These are phyloP conservation scores for Exephanes ischioxanthus DNA, from an alignment of 2,888 invertebrate genomes.

Conservation along the genomic window DNA sequence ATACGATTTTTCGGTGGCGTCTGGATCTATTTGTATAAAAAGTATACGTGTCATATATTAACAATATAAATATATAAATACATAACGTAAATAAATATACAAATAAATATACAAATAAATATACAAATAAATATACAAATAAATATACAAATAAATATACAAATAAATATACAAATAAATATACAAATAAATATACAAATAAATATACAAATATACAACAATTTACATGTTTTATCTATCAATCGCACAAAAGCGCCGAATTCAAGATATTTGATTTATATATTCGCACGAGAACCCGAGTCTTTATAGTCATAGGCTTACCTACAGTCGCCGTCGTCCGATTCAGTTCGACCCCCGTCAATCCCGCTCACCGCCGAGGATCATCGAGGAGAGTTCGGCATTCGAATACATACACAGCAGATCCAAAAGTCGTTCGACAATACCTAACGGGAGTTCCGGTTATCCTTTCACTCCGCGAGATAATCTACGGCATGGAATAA, in stretches of 20 bases:
- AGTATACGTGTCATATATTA: background rate
- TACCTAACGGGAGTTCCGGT: background rate
- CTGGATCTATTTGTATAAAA: background rate
- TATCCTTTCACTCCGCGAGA: background rate
- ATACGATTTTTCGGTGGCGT: background rate
- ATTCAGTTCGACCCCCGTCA: slow-evolving; percentile 32
- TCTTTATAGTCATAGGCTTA: slow-evolving; percentile 27
- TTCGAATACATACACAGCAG: background rate
- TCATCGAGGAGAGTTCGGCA: background rate
- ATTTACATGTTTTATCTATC: no score
- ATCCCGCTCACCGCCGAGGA: background rate
- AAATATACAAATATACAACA: no score
- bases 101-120: no score
- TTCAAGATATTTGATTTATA: background rate
- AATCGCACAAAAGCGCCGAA: background rate
- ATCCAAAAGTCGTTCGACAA: background rate
- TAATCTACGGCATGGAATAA: slow-evolving; percentile 5
- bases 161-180: no score
- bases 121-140: no score
- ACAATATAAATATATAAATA: no score
- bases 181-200: no score
- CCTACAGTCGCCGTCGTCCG: slow-evolving; percentile 30
- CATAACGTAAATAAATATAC: no score
- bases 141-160: no score
- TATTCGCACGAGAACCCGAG: background rate